phyloP scores from a whole-genome alignment of 2,113 vertebrate species.

The Esox niger region DNA sequence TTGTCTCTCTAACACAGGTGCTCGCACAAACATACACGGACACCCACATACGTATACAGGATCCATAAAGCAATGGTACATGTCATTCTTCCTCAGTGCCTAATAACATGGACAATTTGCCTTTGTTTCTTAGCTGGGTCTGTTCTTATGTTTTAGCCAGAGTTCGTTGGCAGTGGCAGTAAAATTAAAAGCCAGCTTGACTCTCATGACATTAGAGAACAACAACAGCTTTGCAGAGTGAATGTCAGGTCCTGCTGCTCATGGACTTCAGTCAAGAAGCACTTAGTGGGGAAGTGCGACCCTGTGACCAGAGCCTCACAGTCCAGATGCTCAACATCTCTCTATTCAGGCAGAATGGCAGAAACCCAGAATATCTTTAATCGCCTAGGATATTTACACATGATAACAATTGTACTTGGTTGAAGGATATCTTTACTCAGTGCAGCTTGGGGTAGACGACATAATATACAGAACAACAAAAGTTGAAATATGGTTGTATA shows the following conservation, averaged over 20 bases:
- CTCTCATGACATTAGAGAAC: not conserved
- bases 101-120: not conserved
- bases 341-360: not conserved
- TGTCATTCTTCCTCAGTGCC: not conserved
- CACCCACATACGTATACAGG: not conserved
- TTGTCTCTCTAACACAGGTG: not conserved
- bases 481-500: too few species aligned
- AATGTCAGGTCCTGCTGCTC: constrained; percentile 4
- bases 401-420: too few species aligned
- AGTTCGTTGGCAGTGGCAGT: too few species aligned
- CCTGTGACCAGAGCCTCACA: not conserved
- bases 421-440: too few species aligned
- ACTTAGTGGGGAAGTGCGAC: constrained; percentile 8
- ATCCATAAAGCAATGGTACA: not conserved
- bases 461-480: too few species aligned
- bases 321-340: not conserved
- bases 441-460: too few species aligned
- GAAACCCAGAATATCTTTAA: too few species aligned
- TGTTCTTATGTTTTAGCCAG: not conserved
- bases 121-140: not conserved
- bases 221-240: not conserved
- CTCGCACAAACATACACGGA: not conserved
- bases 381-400: too few species aligned
- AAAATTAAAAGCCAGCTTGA: not conserved
- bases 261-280: not conserved